phyloP scores from a whole-genome alignment of 2,113 vertebrate genomes.

The Pterocles burchelli region DNA sequence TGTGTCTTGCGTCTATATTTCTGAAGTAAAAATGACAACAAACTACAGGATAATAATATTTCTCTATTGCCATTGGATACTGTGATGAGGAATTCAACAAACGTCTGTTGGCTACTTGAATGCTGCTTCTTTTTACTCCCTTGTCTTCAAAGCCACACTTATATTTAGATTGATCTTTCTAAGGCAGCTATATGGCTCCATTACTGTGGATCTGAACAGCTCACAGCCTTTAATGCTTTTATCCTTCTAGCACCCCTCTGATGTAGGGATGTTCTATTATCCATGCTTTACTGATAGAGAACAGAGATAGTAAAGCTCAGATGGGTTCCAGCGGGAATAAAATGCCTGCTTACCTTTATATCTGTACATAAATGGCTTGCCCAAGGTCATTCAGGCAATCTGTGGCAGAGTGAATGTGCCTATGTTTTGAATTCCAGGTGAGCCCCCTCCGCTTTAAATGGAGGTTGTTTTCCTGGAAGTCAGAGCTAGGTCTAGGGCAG shows the following conservation, averaged over 20 bases:
- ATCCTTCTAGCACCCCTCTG: conserved; percentile 18
- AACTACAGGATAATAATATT: not conserved
- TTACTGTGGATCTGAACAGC: conserved; percentile 43
- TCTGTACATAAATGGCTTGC: conserved; percentile 26
- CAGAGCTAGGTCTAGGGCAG: not conserved
- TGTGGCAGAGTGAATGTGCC: not conserved
- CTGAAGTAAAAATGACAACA: conserved; percentile 5
- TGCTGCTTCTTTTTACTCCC: conserved; percentile 22
- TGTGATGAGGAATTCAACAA: conserved; percentile 8
- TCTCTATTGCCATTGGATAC: not conserved
- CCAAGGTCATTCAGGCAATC: conserved; percentile 43
- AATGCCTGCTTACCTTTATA: conserved; percentile 49
- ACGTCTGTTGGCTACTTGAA: not conserved
- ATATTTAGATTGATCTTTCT: conserved; percentile 57
- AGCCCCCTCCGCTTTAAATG: not conserved
- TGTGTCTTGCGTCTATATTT: not conserved
- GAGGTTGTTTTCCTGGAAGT: not conserved
- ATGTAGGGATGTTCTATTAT: conserved; percentile 30
- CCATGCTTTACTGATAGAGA: conserved; percentile 29
- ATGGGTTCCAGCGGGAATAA: conserved; percentile 48
- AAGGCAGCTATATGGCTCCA: conserved; percentile 45
- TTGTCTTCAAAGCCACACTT: conserved; percentile 58
- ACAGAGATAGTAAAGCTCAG: conserved; percentile 33
- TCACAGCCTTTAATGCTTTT: conserved; percentile 53
- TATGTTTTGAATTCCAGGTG: not conserved